Conservation (phyloP, 2,113 vertebrate species). For the Anthoscopus minutus region DNA sequence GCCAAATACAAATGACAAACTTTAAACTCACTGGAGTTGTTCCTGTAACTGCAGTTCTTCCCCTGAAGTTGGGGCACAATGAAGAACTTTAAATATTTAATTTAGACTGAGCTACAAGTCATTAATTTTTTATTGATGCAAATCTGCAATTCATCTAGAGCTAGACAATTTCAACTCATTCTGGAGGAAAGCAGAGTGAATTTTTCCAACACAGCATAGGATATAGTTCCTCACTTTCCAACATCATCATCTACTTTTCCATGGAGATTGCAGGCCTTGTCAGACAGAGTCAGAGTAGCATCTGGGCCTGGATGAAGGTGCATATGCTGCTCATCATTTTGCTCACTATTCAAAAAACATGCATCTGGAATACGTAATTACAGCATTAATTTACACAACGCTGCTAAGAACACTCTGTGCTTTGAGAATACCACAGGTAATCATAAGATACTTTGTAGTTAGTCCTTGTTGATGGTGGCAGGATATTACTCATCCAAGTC, state of each 20-base stretch:
- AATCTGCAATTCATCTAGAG: slow-evolving; percentile 31
- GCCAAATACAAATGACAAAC: background rate
- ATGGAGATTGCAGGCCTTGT: background rate
- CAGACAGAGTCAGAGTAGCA: background rate
- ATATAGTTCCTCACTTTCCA: background rate
- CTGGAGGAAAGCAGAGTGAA: background rate
- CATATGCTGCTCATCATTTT: background rate
- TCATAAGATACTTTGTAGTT: background rate
- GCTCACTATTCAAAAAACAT: background rate
- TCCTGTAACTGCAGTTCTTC: too few species aligned
- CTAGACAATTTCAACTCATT: background rate
- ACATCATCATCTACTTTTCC: background rate
- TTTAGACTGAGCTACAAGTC: background rate
- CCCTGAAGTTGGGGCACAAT: background rate
- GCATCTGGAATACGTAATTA: background rate
- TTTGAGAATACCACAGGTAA: background rate
- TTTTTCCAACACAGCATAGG: background rate
- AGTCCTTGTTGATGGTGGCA: accelerated
- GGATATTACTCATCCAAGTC: background rate
- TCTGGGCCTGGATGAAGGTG: background rate
- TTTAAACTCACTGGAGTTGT: background rate
- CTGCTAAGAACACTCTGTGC: background rate
- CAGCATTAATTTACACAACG: background rate
- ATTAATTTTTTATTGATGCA: slow-evolving; percentile 45
- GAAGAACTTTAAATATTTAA: slow-evolving; percentile 50